These are phyloP conservation scores for Parochlus steinenii DNA, from an alignment of 2,888 invertebrate genomes.

Conservation along the genomic window DNA sequence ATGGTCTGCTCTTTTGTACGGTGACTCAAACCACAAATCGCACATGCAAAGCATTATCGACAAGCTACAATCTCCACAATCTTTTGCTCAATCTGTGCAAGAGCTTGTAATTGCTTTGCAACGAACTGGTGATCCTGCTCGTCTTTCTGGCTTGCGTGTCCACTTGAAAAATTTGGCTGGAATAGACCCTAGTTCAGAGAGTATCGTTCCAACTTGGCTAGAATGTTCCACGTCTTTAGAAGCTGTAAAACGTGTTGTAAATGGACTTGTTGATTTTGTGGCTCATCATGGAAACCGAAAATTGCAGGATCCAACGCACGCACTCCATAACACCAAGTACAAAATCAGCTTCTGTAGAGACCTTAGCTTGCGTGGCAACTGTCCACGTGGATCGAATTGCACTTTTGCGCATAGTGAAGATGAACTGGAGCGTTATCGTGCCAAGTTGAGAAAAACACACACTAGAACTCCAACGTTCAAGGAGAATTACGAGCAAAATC, in stretches of 20 bases:
- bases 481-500: too few relatives aligned
- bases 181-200: constrained; percentile 73
- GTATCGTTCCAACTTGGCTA: constrained; percentile 43
- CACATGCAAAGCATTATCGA: constrained; percentile 92
- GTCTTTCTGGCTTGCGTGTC: constrained; percentile 56
- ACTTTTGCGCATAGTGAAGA: constrained; percentile 87
- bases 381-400: constrained; percentile 74
- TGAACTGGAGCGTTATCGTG: constrained; percentile 59
- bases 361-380: constrained; percentile 57
- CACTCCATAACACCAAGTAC: constrained; percentile 52
- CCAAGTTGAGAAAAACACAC: constrained; percentile 43
- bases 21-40: constrained; percentile 87
- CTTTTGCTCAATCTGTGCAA: constrained; percentile 79
- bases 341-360: constrained; percentile 87
- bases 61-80: constrained; percentile 84
- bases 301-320: constrained; percentile 38
- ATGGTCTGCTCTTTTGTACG: constrained; percentile 93
- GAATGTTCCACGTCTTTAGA: constrained; percentile 49
- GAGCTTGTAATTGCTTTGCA: constrained; percentile 83
- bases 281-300: constrained; percentile 55
- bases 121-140: constrained; percentile 69
- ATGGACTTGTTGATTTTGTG: constrained; percentile 61
- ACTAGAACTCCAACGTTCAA: constrained; percentile 22
- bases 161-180: constrained; percentile 71
- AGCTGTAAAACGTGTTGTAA: constrained; percentile 52